Conservation (phyloP, 2,888 invertebrate genomes). For the Pasiphila rectangulata region DNA sequence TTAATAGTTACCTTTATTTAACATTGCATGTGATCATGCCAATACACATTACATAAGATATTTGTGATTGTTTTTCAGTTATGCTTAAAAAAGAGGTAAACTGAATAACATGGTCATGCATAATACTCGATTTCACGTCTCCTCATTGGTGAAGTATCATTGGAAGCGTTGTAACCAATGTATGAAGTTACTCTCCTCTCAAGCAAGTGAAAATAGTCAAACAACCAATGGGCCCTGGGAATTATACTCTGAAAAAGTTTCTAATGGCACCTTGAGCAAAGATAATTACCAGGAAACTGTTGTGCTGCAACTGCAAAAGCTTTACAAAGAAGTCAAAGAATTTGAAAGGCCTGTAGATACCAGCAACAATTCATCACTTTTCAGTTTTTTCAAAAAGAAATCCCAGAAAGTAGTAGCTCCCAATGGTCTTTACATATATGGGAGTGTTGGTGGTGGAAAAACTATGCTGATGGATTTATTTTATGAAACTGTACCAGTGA, state of each 20-base stretch:
- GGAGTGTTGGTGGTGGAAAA: slow-evolving; percentile 97
- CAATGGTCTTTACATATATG: slow-evolving; percentile 92
- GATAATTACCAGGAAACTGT: slow-evolving; percentile 89
- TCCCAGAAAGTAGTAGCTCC: slow-evolving; percentile 79
- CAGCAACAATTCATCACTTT: slow-evolving; percentile 46
- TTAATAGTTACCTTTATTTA: too few relatives aligned
- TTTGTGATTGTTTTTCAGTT: background rate
- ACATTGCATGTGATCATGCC: too few relatives aligned
- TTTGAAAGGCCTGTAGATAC: slow-evolving; percentile 71
- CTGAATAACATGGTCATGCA: slow-evolving; percentile 53
- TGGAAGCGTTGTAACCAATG: slow-evolving; percentile 58
- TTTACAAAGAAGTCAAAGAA: slow-evolving; percentile 83
- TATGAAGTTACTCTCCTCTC: slow-evolving; percentile 58
- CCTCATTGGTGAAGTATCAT: slow-evolving; percentile 50
- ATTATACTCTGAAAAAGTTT: slow-evolving; percentile 80
- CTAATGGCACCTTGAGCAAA: slow-evolving; percentile 78
- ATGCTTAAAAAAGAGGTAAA: slow-evolving; percentile 1
- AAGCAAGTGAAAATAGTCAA: slow-evolving; percentile 42
- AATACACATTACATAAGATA: background rate
- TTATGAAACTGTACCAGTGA: slow-evolving; percentile 83
- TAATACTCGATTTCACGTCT: slow-evolving; percentile 47
- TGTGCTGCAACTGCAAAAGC: slow-evolving; percentile 84
- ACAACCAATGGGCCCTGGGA: slow-evolving; percentile 70
- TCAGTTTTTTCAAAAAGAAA: slow-evolving; percentile 61
- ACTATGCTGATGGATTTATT: slow-evolving; percentile 99